Percentiles rank a stretch among this genome's conserved stretches.
These are phyloP conservation scores for Grallaria varia DNA, from an alignment of 2,113 vertebrate species.

Conservation along the genomic window DNA sequence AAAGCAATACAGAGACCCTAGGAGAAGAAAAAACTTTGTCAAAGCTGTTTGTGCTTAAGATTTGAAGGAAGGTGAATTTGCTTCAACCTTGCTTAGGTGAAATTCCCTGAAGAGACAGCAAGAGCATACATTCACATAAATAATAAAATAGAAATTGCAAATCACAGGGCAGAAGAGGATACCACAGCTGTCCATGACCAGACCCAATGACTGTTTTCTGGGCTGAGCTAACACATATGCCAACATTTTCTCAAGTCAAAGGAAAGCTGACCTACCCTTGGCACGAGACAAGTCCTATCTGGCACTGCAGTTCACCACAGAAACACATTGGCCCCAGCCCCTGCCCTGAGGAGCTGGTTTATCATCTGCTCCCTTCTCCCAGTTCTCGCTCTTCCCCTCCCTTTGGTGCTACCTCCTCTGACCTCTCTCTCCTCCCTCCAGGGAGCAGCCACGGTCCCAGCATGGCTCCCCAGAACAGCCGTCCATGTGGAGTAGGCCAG, in stretches of 20 bases:
- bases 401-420: neutral
- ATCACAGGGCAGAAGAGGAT: neutral
- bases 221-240: neutral
- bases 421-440: neutral
- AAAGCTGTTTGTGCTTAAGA: neutral
- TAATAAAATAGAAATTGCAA: neutral
- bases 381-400: neutral
- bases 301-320: neutral
- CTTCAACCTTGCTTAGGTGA: neutral
- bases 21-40: neutral
- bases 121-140: neutral
- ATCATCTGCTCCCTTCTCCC: neutral
- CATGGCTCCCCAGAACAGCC: neutral
- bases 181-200: neutral
- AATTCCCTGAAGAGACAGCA: neutral
- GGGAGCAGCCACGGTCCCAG: neutral
- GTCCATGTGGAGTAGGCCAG: fast-evolving
- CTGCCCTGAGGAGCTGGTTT: neutral
- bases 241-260: neutral
- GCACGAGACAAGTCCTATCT: fast-evolving
- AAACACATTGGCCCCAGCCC: neutral
- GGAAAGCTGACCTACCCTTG: neutral
- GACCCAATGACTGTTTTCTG: neutral
- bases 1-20: neutral
- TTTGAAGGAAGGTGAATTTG: neutral